Base-by-base conservation (phyloP, 2,888 invertebrate species). In the Anthrax anthrax region DNA sequence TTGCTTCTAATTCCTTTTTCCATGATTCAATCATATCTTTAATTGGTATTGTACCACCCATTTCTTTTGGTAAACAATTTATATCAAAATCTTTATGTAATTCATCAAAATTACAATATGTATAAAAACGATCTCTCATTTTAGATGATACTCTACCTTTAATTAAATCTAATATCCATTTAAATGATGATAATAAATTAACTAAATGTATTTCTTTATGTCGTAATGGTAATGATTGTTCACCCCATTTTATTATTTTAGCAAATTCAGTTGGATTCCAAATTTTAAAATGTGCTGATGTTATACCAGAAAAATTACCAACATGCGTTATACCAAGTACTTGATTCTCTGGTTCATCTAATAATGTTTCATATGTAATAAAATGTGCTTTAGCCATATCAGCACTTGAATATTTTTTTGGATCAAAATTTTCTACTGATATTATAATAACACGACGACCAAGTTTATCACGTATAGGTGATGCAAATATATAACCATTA, bases 221-320 rank as follows among this genome's bases (percentile, higher is more conserved):
- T 16, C 86, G 73, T 73, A 86, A 76, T 9, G 88, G 87, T 50
- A 82, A 53, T 0, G 85, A 83, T 75, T 85, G 84, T 79, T 84
- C 84, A 56, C 83, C 81, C 82, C 83, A 84, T 62, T 78, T 80
- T 47, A 84, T 69, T 32, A 82, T 63, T 37, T 78, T 73, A 1
- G 75, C 79, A 58, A 83, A 82, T 64, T 84, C 84, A 13, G 75
- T 72, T 13, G 82, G 81, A 55, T 80, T 78, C 80, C 84, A 84
- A 34, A 80, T 72, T 29, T 82, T 79, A 49, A 84, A 65, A 60
- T 81, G 77, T 0, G 79, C 72, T 3, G 79, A 70, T 17, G 74
- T 72, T 3, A 78, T 72, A 0, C 79, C 78, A 10, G 67, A 65
- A 39, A 80, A 74, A 59, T 84, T 82, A 0, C 77, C 82, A 45